These are phyloP conservation scores for Sycophila texana DNA, from an alignment of 2,888 invertebrate genomes.

Conservation along the genomic window DNA sequence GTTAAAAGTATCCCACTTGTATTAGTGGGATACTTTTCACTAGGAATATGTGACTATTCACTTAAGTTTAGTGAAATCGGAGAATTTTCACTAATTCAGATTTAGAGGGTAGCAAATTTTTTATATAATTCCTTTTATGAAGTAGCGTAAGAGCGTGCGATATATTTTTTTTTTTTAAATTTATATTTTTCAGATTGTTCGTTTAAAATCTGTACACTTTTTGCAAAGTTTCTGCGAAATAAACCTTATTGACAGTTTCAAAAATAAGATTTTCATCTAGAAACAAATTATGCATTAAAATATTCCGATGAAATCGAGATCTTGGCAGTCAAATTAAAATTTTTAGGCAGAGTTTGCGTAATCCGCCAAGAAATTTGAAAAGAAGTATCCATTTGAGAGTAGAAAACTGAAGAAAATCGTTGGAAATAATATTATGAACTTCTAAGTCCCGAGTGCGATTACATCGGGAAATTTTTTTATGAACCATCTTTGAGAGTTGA, in stretches of 20 bases:
- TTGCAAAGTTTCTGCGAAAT: neutral
- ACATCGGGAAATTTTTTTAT: slow-evolving; percentile 42
- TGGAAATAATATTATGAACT: slow-evolving; percentile 41
- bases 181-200: too few species aligned
- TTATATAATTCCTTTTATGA: too few species aligned
- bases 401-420: slow-evolving; percentile 35
- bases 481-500: slow-evolving; percentile 27
- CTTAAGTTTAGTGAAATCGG: too few species aligned
- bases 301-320: neutral
- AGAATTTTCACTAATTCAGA: too few species aligned
- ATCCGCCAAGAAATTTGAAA: neutral
- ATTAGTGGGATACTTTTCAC: too few species aligned
- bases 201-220: too few species aligned
- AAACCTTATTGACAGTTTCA: neutral
- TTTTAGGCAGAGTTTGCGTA: slow-evolving; percentile 8
- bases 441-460: slow-evolving; percentile 36
- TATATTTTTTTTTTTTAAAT: too few species aligned
- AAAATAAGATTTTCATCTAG: neutral
- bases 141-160: too few species aligned
- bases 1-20: too few species aligned
- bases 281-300: neutral
- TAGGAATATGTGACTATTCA: too few species aligned
- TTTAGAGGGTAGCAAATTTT: too few species aligned
- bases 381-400: neutral
- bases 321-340: slow-evolving; percentile 29